Percentiles rank a stretch among this genome's conserved stretches.
phyloP scores from a whole-genome alignment of 2,113 vertebrate genomes.

The Manacus vitellinus region DNA sequence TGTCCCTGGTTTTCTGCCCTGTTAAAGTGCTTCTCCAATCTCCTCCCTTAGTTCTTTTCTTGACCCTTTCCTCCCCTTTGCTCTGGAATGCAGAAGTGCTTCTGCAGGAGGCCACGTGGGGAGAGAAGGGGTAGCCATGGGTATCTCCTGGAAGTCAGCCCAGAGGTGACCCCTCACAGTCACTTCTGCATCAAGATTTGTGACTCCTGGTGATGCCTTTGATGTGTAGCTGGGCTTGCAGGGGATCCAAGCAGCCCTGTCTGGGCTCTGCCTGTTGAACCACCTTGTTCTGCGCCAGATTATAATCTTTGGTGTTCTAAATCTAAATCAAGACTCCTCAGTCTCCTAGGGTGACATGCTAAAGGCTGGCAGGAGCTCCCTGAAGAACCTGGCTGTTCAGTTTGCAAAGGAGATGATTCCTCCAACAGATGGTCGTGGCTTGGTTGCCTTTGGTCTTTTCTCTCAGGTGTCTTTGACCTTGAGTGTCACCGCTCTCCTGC shows the following conservation, averaged over 20 bases:
- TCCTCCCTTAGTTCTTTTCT: background rate
- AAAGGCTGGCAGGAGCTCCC: background rate
- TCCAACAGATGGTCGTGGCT: background rate
- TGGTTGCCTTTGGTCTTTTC: background rate
- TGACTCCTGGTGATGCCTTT: background rate
- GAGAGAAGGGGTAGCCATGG: background rate
- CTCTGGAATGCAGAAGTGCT: background rate
- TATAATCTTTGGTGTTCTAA: background rate
- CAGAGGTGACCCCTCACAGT: background rate
- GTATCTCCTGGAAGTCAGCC: background rate
- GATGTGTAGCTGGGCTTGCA: background rate
- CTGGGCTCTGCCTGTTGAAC: background rate
- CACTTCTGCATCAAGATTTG: background rate
- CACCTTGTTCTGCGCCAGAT: background rate
- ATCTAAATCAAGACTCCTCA: background rate
- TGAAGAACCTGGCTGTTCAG: constrained; percentile 17
- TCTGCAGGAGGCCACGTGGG: background rate
- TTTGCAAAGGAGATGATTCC: background rate
- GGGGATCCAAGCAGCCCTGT: background rate
- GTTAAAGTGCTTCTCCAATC: background rate
- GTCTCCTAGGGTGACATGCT: background rate
- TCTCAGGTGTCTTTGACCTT: background rate
- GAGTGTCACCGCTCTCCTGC: background rate
- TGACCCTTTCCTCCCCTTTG: background rate
- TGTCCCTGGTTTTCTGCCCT: background rate